A percentile compares a stretch with the other conserved stretches of the same genome.
These are phyloP conservation scores for Mythimna impura DNA, from an alignment of 2,888 invertebrate genomes.

Conservation along the genomic window DNA sequence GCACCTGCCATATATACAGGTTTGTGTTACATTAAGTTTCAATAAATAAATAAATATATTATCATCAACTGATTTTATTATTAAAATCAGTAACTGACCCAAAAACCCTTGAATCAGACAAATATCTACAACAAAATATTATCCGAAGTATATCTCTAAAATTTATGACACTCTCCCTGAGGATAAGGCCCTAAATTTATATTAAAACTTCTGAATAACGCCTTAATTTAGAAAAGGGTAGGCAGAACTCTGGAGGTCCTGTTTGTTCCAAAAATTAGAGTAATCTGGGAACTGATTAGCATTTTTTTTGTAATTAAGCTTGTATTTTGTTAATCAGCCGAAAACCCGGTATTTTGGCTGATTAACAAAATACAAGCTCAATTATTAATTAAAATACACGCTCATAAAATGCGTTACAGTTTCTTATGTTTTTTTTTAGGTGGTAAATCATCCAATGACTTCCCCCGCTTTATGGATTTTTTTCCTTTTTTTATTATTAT, in stretches of 20 bases:
- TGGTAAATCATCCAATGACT: no score
- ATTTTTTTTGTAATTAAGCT: slow-evolving; percentile 1
- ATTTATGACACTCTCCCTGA: slow-evolving; percentile 48
- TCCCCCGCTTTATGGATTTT: no score
- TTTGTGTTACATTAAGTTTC: no score
- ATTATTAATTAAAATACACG: no score
- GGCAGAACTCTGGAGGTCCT: slow-evolving; percentile 15
- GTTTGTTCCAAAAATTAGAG: slow-evolving; percentile 48
- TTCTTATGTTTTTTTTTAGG: no score
- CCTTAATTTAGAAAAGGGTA: slow-evolving; percentile 59
- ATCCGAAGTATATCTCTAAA: slow-evolving; percentile 38
- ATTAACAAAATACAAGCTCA: no score
- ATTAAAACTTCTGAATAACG: slow-evolving; percentile 61
- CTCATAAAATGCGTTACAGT: no score
- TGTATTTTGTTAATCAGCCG: no score
- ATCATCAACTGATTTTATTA: not conserved
- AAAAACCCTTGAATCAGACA: slow-evolving; percentile 10
- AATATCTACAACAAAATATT: slow-evolving; percentile 38
- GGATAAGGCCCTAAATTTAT: slow-evolving; percentile 50
- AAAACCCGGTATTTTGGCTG: no score
- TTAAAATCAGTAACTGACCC: not conserved
- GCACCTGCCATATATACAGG: no score
- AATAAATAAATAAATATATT: no score
- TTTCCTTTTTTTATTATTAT: no score
- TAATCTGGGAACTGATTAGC: slow-evolving; percentile 19